Evolutionary conservation across 35 echinoderm and acorn worm genomes (phyloP), one percentile per base, ranked within the genome.

Genomic region (Lytechinus variegatus): DNA sequence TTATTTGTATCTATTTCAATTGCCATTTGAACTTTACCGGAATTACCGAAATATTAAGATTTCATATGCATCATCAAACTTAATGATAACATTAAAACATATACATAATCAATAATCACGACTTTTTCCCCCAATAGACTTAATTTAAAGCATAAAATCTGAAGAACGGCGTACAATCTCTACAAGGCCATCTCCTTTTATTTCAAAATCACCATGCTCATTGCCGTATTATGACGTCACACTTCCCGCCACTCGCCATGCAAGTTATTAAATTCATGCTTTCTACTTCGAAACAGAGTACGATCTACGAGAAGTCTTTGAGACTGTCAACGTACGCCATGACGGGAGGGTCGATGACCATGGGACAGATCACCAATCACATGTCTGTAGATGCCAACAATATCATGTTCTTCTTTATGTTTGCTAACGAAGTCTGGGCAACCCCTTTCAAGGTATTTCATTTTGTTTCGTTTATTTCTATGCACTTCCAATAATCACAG

Each of bases 311-410:
- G 60, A 99, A 99, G 28, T 94, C 98, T 0, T 57, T 99, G 44
- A 56, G 96, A 11, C 92, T 99, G 13, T 99, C 98, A 11, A 99
- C 96, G 9, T 99, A 95, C 57, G 94, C 97, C 60, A 97, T 96
- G 66, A 94, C 97, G 60, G 97, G 98, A n/a, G 98, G 98, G 3
- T 86, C 53, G 52, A 99, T 99, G 98, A 99, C 98, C 2, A 97
- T 97, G 33, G 98, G 98, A 1, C 98, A 99, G 95, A 99, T 99
- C 57, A 99, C 98, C 16, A 99, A 99, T 93, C 97, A 97, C 55
- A 99, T 99, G 98, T 97, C 98, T 27, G 96, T 96, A 1, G 98
- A 99, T 96, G 96, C 97, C 53, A 99, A 96, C 93, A 95, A 95
- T 58, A 55, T 99, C 29, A 94, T 97, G 54, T 95, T 94, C 79